Evolutionary conservation across 2,888 invertebrate species (phyloP).

Genomic region (Ypsolopha scabrella): DNA sequence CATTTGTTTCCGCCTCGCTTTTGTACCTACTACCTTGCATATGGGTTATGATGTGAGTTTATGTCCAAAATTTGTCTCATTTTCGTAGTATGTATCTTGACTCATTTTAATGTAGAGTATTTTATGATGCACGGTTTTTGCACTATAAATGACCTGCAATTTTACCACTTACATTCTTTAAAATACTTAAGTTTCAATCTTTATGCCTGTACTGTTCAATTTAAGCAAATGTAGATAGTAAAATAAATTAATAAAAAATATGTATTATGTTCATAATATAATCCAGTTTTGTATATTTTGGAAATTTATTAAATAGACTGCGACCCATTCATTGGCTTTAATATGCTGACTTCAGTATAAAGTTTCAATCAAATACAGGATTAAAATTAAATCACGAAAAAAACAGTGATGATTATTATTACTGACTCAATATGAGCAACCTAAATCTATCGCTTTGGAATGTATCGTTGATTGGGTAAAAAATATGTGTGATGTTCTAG

Average conservation of each 20-base stretch:
- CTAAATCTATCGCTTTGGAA: too few relatives aligned
- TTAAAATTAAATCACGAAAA: too few relatives aligned
- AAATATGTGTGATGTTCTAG: too few relatives aligned
- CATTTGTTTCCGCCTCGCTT: neutral
- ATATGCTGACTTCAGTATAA: neutral
- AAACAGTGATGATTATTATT: too few relatives aligned
- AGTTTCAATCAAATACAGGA: neutral
- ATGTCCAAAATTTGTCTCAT: slow-evolving; percentile 9
- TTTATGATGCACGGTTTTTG: too few relatives aligned
- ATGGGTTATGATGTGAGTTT: slow-evolving; percentile 10
- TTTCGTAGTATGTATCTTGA: too few relatives aligned
- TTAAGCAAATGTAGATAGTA: slow-evolving; percentile 24
- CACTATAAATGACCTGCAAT: too few relatives aligned
- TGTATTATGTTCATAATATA: slow-evolving; percentile 21
- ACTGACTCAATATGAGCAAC: too few relatives aligned
- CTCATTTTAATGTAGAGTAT: too few relatives aligned
- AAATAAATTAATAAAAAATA: slow-evolving; percentile 21
- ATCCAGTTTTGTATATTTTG: slow-evolving; percentile 22
- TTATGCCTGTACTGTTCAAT: slow-evolving; percentile 17
- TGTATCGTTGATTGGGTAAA: too few relatives aligned
- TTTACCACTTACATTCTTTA: too few relatives aligned
- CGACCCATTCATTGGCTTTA: neutral
- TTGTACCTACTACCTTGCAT: slow-evolving; percentile 5
- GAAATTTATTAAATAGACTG: slow-evolving; percentile 4
- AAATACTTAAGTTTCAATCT: slow-evolving; percentile 8